Conservation (phyloP, 1,140 invertebrate genomes). For the Leptonema lineaticorne region DNA sequence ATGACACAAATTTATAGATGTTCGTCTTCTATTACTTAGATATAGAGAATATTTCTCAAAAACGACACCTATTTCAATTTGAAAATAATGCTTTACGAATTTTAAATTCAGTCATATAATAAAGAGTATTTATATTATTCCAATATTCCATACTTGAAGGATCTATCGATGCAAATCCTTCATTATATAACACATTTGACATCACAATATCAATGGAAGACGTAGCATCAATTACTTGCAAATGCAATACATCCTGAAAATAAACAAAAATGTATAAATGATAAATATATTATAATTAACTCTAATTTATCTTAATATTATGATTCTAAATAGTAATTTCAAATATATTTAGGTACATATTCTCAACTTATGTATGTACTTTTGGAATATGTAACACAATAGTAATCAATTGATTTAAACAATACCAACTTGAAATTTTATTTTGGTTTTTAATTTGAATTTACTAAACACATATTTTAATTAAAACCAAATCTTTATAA, state of each 20-base stretch:
- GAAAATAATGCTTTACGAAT: not conserved
- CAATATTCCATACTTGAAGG: not conserved
- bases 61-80: not conserved
- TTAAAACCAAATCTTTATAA: too few species aligned
- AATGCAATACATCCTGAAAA: not conserved
- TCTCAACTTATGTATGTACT: too few species aligned
- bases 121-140: not conserved
- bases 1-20: not conserved
- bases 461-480: too few species aligned
- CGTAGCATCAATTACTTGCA: not conserved
- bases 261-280: not conserved
- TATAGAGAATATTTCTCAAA: not conserved
- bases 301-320: not conserved
- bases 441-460: too few species aligned
- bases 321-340: too few species aligned
- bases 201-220: not conserved
- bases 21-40: not conserved
- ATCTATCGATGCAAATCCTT: not conserved
- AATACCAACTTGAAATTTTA: too few species aligned
- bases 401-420: too few species aligned
- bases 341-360: too few species aligned
- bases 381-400: too few species aligned
- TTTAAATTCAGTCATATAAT: not conserved
- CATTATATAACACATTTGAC: not conserved
- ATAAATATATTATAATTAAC: not conserved